Evolutionary conservation across 2,113 vertebrate genomes (phyloP), one percentile per base, ranked within the genome.

Genomic region (Trinectes maculatus): DNA sequence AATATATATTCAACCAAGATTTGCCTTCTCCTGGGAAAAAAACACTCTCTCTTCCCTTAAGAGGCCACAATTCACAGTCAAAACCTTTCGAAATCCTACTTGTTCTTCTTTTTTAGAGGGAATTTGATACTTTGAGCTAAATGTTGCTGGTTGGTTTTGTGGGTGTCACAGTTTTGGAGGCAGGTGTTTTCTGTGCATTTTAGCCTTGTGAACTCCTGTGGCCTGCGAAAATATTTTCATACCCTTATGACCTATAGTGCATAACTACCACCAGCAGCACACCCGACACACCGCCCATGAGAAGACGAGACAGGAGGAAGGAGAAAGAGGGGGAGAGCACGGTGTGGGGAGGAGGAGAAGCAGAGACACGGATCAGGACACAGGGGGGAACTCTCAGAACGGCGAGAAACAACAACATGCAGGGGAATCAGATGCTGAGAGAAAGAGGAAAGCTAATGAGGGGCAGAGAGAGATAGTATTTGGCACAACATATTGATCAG

Each of bases 151-250:
- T 89, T 88, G 85, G 81, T 87, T 82, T 86, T 51, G 83, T 84
- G 82, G 83, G 83, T 79, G 80, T 90, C 90, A 89, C 90, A 89
- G 90, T 89, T 88, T 89, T 71, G 84, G 85, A 88, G 87, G 87
- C 82, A 84, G 85, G 85, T 90, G 87, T 82, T 84, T 80, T 91
- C 89, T 90, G 88, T 87, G 89, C 85, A 87, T 88, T 86, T 87
- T 83, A 84, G 74, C 79, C 84, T 83, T 67, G 84, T 88, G 84
- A 87, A 86, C 89, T 89, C 82, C 11, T 77, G 74, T 39, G 71
- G 84, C 77, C 83, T 73, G 75, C 82, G 43, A 61, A 84, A 87
- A 87, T 81, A 82, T 89, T 85, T 89, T 84, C 62, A 60, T 83
- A 86, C 74, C 78, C 86, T 87, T 72, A 68, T 72, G 76, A 89